Conservation (phyloP, 2,888 invertebrate genomes). For the Eurytoma adleriae region DNA sequence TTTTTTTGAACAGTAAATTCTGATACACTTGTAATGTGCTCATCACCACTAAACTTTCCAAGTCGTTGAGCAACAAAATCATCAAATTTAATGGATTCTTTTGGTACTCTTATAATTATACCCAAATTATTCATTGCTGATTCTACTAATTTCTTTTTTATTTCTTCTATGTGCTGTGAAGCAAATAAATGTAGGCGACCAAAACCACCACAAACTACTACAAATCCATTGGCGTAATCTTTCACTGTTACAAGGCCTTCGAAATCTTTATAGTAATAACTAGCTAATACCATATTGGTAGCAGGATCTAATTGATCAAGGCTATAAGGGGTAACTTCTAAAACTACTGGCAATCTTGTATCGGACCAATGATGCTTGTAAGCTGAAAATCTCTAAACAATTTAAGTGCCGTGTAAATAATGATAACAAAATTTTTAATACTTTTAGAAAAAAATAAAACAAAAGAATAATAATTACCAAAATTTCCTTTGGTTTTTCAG, state of each 20-base stretch:
- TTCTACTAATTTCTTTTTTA: conserved; percentile 91
- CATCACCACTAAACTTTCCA: conserved; percentile 94
- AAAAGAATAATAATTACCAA: conserved; percentile 78
- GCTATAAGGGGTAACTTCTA: conserved; percentile 95
- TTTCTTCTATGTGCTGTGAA: conserved; percentile 88
- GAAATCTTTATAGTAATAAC: conserved; percentile 91
- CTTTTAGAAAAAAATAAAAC: conserved; percentile 34
- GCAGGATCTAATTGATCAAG: conserved; percentile 94
- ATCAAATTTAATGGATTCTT: conserved; percentile 89
- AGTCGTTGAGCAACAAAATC: conserved; percentile 92
- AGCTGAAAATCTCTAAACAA: conserved; percentile 87
- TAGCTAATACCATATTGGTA: conserved; percentile 88
- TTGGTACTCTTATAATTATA: conserved; percentile 88
- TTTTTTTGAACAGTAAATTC: conserved; percentile 98
- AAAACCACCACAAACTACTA: conserved; percentile 93
- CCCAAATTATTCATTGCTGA: conserved; percentile 89
- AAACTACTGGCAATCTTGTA: conserved; percentile 88
- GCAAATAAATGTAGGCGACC: conserved; percentile 94
- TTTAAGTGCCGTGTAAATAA: no score
- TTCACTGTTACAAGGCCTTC: conserved; percentile 88
- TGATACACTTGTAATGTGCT: conserved; percentile 95
- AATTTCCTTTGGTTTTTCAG: conserved; percentile 88
- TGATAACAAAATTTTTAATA: not conserved
- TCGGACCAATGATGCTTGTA: conserved; percentile 99
- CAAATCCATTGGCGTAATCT: conserved; percentile 95